Conservation (phyloP, 2,888 invertebrate species). For the Doris montereyensis region DNA sequence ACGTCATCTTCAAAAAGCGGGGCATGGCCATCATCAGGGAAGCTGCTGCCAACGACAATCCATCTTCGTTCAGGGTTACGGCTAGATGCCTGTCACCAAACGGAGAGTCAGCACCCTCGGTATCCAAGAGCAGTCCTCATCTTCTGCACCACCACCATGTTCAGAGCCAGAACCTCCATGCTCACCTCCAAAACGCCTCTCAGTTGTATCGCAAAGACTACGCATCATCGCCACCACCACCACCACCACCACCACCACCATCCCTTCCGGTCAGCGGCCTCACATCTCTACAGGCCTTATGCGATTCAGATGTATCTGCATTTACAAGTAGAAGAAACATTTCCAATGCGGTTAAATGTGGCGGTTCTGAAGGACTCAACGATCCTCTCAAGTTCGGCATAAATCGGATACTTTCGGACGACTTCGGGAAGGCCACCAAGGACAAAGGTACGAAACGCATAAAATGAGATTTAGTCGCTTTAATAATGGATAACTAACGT, state of each 20-base stretch:
- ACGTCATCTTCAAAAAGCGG: constrained; percentile 14
- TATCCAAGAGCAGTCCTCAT: not conserved
- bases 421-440: constrained; percentile 42
- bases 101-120: not conserved
- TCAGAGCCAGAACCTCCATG: not conserved
- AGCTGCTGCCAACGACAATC: not conserved
- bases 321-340: constrained; percentile 48
- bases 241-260: constrained; percentile 6
- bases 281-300: constrained; percentile 60
- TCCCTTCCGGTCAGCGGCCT: constrained; percentile 46
- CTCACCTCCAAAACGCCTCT: not conserved
- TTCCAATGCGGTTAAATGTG: not conserved
- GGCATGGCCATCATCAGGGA: not conserved
- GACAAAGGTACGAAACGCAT: constrained; percentile 41
- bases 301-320: constrained; percentile 52
- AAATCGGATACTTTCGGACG: constrained; percentile 44
- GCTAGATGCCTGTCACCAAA: not conserved
- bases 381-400: constrained; percentile 47
- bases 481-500: no score
- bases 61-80: constrained; percentile 4
- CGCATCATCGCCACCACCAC: not conserved
- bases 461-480: no score
- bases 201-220: constrained; percentile 22
- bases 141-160: not conserved
- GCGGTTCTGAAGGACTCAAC: not conserved